Evolutionary conservation across 1,140 invertebrate genomes (phyloP), one percentile per base, ranked within the genome.

Genomic region (Drosophila lini): DNA sequence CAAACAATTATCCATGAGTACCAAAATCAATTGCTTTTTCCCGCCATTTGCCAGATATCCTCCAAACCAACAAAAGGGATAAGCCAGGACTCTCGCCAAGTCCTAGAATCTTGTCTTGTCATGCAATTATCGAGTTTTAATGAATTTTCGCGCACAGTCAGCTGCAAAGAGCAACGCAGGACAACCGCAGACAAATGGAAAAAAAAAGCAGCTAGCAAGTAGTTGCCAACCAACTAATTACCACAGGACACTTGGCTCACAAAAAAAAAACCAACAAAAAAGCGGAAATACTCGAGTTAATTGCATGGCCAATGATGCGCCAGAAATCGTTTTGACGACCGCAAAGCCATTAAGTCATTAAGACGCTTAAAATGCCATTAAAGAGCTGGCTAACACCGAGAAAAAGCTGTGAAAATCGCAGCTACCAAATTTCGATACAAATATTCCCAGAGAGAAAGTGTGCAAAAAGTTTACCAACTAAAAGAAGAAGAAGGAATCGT

Each of bases 51-150:
- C 50, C 41, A 41, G 50, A 71, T 47, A 31, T 16, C 19, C 11
- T 16, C 19, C 11, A 9, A 10, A 19, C 25, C 6, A 25, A 34
- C 6, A 47, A 34, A 36, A 71, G 28, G 52, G 36, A 50, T 47
- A 55, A 61, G 45, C 48, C 61, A 76, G 59, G 80, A 68, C 64
- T 22, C 42, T 10, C 28, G 41, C 55, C 58, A 50, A 69, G 42
- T 40, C 22, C 50, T 19, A 55, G 74, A 79, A 86, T 80, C 82
- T 74, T 85, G 83, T 83, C 70, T 65, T 82, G 84, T 88, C 83
- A 88, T 83, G 83, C 83, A 89, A 89, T 88, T 88, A 88, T 88
- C 73, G 76, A 88, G 73, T 89, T 86, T 86, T 88, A 88, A 88
- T 88, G 80, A 88, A 89, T 89, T 78, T 89, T 88, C 64, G 52